phyloP scores from a whole-genome alignment of 2,797 vertebrate species.

The Pterois miles region DNA sequence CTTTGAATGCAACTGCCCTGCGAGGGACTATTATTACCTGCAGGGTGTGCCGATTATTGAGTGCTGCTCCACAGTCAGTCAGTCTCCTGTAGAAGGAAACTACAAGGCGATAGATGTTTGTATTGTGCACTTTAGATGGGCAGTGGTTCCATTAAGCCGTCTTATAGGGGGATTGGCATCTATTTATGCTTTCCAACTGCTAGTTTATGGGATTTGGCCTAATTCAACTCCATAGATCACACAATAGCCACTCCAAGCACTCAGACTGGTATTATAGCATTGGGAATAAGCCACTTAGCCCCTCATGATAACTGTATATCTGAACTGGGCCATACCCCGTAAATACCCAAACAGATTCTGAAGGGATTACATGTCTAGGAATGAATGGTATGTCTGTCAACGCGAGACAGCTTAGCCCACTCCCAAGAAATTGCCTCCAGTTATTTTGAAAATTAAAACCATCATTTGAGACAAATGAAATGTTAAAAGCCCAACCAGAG shows the following conservation, averaged over 20 bases:
- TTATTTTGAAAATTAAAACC: slow-evolving; percentile 53
- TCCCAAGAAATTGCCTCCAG: slow-evolving; percentile 39
- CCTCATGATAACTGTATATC: slow-evolving; percentile 48
- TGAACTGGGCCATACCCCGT: slow-evolving; percentile 36
- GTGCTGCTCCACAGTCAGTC: slow-evolving; percentile 7
- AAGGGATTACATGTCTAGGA: slow-evolving; percentile 75
- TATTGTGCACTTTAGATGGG: not conserved
- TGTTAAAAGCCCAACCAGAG: slow-evolving; percentile 1
- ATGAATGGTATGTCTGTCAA: slow-evolving; percentile 74
- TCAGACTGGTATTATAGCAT: slow-evolving; percentile 39
- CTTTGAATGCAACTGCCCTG: slow-evolving; percentile 60
- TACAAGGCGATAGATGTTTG: slow-evolving; percentile 4
- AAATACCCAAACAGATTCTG: slow-evolving; percentile 65
- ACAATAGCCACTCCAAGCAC: slow-evolving; percentile 29
- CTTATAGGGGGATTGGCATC: slow-evolving; percentile 18
- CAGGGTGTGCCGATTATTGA: slow-evolving; percentile 43
- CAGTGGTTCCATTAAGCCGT: slow-evolving; percentile 11
- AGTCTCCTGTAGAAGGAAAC: slow-evolving; percentile 16
- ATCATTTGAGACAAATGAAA: slow-evolving; percentile 37
- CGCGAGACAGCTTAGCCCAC: slow-evolving; percentile 56
- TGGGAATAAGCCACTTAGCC: slow-evolving; percentile 47
- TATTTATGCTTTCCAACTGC: slow-evolving; percentile 35
- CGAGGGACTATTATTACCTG: slow-evolving; percentile 55
- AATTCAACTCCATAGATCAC: slow-evolving; percentile 41
- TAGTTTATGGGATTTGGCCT: slow-evolving; percentile 50